Percentiles rank a stretch among this genome's conserved stretches.
Conservation (phyloP, 2,797 vertebrate genomes). For the Squalus acanthias region DNA sequence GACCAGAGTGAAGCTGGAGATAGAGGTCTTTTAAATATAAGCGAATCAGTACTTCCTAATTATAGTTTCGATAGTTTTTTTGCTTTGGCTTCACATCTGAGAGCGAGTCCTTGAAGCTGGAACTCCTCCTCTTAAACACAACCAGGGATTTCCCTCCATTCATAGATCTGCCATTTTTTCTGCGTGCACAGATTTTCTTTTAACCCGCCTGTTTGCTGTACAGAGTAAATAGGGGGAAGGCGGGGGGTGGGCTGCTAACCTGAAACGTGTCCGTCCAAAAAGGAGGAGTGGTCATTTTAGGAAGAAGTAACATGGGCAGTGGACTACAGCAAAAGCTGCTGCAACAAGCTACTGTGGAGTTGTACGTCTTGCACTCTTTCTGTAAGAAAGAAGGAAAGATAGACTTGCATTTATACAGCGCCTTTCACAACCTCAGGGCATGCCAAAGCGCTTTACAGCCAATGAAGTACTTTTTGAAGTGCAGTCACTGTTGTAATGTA, state of each 20-base stretch:
- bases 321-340: neutral
- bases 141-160: neutral
- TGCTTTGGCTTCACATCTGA: neutral
- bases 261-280: neutral
- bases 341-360: neutral
- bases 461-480: too few relatives aligned
- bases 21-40: neutral
- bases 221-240: neutral
- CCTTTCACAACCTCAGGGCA: too few relatives aligned
- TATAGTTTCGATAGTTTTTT: neutral
- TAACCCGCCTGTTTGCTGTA: neutral
- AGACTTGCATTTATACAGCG: neutral
- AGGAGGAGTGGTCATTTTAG: neutral
- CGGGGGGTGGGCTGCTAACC: too few relatives aligned
- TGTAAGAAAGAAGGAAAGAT: too few relatives aligned
- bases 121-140: neutral
- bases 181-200: neutral
- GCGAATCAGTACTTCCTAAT: neutral
- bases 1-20: neutral
- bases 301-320: neutral
- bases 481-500: too few relatives aligned
- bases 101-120: neutral
- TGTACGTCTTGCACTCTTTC: neutral
- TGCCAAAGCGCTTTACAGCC: too few relatives aligned
- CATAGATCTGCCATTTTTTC: neutral